A percentile compares a stretch with the other conserved stretches of the same genome.
phyloP scores from a whole-genome alignment of 2,888 invertebrate genomes.

The Exocentrus adspersus region DNA sequence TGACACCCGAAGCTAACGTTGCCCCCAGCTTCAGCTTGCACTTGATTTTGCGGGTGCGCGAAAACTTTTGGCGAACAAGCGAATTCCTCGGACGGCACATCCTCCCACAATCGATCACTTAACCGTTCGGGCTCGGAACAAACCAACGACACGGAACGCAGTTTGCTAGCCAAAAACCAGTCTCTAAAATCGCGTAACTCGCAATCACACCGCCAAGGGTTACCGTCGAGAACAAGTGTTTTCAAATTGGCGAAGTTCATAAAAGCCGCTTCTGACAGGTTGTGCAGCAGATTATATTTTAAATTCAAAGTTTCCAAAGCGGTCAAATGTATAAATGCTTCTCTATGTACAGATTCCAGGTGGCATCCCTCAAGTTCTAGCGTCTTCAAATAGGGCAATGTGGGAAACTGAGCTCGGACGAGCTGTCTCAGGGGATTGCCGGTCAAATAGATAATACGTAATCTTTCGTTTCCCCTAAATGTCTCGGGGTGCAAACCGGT shows the following conservation, averaged over 20 bases:
- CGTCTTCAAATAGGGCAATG: slow-evolving; percentile 81
- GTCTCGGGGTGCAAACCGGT: slow-evolving; percentile 79
- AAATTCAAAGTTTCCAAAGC: slow-evolving; percentile 81
- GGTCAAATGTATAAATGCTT: slow-evolving; percentile 80
- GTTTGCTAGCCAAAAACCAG: slow-evolving; percentile 83
- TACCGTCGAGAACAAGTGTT: slow-evolving; percentile 82
- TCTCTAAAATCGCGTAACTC: slow-evolving; percentile 83
- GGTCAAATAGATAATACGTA: slow-evolving; percentile 80
- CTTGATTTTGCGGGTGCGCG: slow-evolving; percentile 53
- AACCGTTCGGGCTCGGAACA: slow-evolving; percentile 79
- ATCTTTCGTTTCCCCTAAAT: slow-evolving; percentile 84
- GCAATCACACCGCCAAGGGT: slow-evolving; percentile 93
- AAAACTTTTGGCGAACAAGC: slow-evolving; percentile 82
- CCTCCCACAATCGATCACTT: slow-evolving; percentile 80
- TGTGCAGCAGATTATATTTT: slow-evolving; percentile 81
- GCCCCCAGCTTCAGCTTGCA: slow-evolving; percentile 82
- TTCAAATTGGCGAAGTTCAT: slow-evolving; percentile 81
- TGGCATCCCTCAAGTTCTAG: slow-evolving; percentile 85
- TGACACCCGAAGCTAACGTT: slow-evolving; percentile 85
- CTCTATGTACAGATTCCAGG: slow-evolving; percentile 77
- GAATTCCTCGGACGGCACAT: slow-evolving; percentile 78
- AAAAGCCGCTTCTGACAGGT: slow-evolving; percentile 73
- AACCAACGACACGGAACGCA: slow-evolving; percentile 75
- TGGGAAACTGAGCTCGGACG: slow-evolving; percentile 82
- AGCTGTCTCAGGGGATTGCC: slow-evolving; percentile 83